These are phyloP conservation scores for Dromococcyx pavoninus DNA, from an alignment of 2,797 vertebrate genomes.

Conservation along the genomic window DNA sequence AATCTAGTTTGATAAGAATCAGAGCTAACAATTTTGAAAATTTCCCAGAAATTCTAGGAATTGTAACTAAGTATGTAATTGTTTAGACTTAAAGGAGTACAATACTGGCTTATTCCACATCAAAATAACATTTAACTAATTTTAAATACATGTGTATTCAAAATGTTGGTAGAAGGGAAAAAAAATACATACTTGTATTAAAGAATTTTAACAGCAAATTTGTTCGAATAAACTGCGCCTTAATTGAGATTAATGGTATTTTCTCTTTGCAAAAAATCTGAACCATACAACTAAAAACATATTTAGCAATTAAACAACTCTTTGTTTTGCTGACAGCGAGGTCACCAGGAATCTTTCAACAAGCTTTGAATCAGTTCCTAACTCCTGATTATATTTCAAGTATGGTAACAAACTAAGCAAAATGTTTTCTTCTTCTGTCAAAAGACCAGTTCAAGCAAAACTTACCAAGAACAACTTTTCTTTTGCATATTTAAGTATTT, in stretches of 20 bases:
- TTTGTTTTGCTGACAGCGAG: neutral
- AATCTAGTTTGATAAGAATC: neutral
- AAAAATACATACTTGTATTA: neutral
- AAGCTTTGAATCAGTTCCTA: neutral
- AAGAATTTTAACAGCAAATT: neutral
- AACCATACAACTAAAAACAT: neutral
- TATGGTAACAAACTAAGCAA: neutral
- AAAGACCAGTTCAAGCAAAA: neutral
- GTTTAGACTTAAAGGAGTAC: neutral
- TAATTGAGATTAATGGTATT: neutral
- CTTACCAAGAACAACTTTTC: neutral
- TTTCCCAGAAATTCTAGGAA: conserved; percentile 11
- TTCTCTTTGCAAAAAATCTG: neutral
- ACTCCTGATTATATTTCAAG: neutral
- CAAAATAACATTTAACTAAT: neutral
- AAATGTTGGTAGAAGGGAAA: neutral
- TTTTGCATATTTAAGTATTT: neutral
- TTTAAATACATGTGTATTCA: neutral
- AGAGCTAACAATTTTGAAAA: neutral
- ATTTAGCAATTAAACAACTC: neutral
- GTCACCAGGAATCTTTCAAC: neutral
- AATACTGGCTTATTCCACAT: neutral
- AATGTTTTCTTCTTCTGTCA: neutral
- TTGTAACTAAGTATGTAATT: neutral
- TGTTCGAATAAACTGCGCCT: neutral